Conservation (phyloP, 1,140 invertebrate species). For the Drosophila willistoni region DNA sequence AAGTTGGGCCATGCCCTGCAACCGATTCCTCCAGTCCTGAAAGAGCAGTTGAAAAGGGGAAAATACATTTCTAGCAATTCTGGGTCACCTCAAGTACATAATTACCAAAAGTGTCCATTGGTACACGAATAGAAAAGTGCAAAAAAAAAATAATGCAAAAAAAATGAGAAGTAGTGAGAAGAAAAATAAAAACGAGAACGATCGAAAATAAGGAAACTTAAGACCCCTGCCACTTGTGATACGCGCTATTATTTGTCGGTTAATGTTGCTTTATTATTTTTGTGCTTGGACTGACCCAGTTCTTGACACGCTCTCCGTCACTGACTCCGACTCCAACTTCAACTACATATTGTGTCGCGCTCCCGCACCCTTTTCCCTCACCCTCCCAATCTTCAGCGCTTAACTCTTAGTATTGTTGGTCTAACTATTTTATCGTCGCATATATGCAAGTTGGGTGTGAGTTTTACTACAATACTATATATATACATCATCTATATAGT, state of each 20-base stretch:
- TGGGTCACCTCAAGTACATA: constrained; percentile 30
- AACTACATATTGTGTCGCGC: not conserved
- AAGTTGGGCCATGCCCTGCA: constrained; percentile 85
- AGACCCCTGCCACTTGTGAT: constrained; percentile 33
- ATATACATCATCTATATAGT: not conserved
- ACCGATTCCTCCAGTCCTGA: constrained; percentile 85
- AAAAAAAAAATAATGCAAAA: not conserved
- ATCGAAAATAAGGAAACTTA: not conserved
- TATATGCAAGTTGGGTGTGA: constrained; percentile 57
- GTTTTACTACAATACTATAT: constrained; percentile 42
- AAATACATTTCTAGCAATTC: constrained; percentile 31
- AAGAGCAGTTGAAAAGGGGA: not conserved
- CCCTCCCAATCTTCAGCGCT: constrained; percentile 3
- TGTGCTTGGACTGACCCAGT: constrained; percentile 66
- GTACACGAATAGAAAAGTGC: constrained; percentile 21
- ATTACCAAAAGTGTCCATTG: constrained; percentile 30
- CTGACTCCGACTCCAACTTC: not conserved
- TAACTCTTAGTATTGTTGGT: constrained; percentile 41
- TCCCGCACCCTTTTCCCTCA: constrained; percentile 32
- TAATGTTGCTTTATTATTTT: constrained; percentile 77
- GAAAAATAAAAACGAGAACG: constrained; percentile 23
- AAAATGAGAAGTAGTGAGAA: not conserved
- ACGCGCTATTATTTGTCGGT: constrained; percentile 73
- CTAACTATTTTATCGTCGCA: constrained; percentile 57
- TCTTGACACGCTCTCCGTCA: constrained; percentile 58